Evolutionary conservation across 2,888 invertebrate genomes (phyloP).

Genomic region (Acholoe squamosa): DNA sequence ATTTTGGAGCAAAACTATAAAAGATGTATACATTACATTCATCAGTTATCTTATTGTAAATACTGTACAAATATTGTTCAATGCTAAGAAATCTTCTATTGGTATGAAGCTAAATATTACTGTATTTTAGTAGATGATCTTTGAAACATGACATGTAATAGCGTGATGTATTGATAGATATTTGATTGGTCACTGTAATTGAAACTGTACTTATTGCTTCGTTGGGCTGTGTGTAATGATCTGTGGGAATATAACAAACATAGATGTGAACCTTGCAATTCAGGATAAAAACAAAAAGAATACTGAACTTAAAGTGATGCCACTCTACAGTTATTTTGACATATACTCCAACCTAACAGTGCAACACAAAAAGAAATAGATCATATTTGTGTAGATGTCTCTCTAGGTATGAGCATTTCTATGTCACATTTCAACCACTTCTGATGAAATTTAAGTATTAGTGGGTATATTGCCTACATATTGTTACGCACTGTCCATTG

Average conservation of each 20-base stretch:
- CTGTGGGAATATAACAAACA: background rate
- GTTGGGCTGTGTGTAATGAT: conserved; percentile 24
- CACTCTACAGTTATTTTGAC: no score
- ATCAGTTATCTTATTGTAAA: background rate
- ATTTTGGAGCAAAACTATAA: background rate
- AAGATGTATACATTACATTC: background rate
- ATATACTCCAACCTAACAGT: no score
- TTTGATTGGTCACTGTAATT: conserved; percentile 34
- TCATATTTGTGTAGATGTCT: no score
- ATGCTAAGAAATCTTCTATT: background rate
- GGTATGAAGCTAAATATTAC: background rate
- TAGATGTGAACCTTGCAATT: no score
- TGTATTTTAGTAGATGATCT: background rate
- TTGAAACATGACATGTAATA: background rate
- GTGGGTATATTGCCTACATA: background rate
- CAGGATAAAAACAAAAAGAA: no score
- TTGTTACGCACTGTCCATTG: background rate
- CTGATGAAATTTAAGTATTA: no score
- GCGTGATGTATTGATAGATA: background rate
- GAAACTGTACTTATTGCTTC: conserved; percentile 20
- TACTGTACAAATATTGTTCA: background rate
- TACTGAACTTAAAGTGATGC: no score
- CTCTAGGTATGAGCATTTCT: no score
- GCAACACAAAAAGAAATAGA: no score
- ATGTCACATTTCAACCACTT: no score